phyloP scores from a whole-genome alignment of 2,888 invertebrate genomes.

The Cataglyphis albicans region DNA sequence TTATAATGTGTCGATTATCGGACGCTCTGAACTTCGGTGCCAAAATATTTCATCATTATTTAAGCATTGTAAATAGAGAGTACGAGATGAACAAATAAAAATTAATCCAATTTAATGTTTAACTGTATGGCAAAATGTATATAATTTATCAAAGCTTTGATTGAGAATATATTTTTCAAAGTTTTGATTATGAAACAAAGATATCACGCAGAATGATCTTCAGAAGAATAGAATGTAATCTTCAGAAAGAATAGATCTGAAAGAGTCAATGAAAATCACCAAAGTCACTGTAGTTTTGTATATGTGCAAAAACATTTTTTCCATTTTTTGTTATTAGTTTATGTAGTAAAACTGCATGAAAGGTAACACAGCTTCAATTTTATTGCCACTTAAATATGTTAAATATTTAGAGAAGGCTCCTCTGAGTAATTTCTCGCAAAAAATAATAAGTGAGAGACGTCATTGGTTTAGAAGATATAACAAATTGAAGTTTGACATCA shows the following conservation, averaged over 20 bases:
- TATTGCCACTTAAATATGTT: too few relatives aligned
- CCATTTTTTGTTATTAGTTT: conserved; percentile 1
- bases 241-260: conserved; percentile 24
- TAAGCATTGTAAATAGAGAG: conserved; percentile 60
- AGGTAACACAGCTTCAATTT: too few relatives aligned
- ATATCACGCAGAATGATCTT: conserved; percentile 6
- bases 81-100: conserved; percentile 33
- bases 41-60: conserved; percentile 32
- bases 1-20: background rate
- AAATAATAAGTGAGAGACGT: too few relatives aligned
- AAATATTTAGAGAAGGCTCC: too few relatives aligned
- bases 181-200: background rate
- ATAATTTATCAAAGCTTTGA: conserved; percentile 21
- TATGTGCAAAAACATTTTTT: background rate
- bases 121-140: background rate
- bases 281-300: conserved; percentile 21
- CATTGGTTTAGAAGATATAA: too few relatives aligned
- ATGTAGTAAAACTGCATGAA: background rate
- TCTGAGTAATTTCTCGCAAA: too few relatives aligned
- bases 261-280: conserved; percentile 17
- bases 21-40: conserved; percentile 30
- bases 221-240: background rate
- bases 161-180: background rate
- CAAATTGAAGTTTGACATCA: too few relatives aligned
- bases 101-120: conserved; percentile 17